Conservation (phyloP, 2,888 invertebrate species). For the Rotaria magnacalcarata region DNA sequence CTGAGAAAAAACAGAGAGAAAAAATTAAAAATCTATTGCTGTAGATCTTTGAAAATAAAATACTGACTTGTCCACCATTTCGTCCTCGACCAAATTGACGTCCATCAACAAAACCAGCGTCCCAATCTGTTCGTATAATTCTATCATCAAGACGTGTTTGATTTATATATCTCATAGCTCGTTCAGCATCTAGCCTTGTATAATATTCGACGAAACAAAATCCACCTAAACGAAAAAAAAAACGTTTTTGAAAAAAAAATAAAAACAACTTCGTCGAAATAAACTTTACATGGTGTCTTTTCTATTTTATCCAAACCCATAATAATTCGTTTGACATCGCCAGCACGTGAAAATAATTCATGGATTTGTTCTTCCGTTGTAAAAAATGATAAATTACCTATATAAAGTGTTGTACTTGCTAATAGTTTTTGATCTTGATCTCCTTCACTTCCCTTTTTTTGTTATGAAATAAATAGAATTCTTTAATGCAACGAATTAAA, state of each 20-base stretch:
- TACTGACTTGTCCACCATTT: slow-evolving; percentile 84
- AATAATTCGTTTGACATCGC: slow-evolving; percentile 82
- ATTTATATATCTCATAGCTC: slow-evolving; percentile 75
- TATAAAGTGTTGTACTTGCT: slow-evolving; percentile 77
- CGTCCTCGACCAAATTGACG: slow-evolving; percentile 95
- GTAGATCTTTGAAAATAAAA: neutral
- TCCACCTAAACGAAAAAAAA: slow-evolving; percentile 62
- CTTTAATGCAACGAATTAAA: neutral
- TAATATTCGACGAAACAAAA: slow-evolving; percentile 90
- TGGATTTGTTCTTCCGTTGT: slow-evolving; percentile 97
- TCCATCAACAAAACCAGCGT: slow-evolving; percentile 95
- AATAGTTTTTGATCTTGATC: slow-evolving; percentile 68
- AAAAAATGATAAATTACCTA: slow-evolving; percentile 94
- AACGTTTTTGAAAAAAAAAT: neutral
- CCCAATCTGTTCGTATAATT: slow-evolving; percentile 95
- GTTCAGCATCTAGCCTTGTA: slow-evolving; percentile 63
- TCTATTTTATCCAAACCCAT: slow-evolving; percentile 97
- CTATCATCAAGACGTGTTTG: slow-evolving; percentile 92
- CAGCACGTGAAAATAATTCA: slow-evolving; percentile 88
- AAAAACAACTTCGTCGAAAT: neutral
- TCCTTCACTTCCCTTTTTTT: slow-evolving; percentile 28
- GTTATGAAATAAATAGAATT: neutral
- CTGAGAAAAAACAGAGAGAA: slow-evolving; percentile 67
- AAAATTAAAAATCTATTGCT: slow-evolving; percentile 49
- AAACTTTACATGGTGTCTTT: slow-evolving; percentile 79